phyloP scores from a whole-genome alignment of 2,888 invertebrate species.

The Seladonia tumulorum region DNA sequence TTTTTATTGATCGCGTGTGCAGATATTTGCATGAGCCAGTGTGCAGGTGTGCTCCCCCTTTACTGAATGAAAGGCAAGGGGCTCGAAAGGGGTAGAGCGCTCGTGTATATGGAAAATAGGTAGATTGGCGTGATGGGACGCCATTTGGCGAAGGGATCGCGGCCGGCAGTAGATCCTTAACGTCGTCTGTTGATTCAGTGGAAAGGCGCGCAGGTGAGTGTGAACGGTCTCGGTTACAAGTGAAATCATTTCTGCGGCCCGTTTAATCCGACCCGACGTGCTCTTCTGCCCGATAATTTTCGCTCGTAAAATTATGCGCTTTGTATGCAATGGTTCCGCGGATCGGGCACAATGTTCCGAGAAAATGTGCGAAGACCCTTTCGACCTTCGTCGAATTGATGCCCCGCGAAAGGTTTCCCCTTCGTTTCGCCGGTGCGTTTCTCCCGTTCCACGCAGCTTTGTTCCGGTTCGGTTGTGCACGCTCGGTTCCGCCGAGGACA shows the following conservation, averaged over 20 bases:
- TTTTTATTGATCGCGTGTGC: constrained; percentile 76
- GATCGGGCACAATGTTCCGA: background rate
- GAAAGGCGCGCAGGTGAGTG: constrained; percentile 50
- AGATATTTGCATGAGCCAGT: constrained; percentile 79
- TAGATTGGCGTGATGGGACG: constrained; percentile 51
- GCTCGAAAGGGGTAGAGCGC: constrained; percentile 57
- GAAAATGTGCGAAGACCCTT: background rate
- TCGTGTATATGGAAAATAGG: constrained; percentile 76
- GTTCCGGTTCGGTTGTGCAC: background rate
- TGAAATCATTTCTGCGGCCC: constrained; percentile 39
- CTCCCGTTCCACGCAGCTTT: background rate
- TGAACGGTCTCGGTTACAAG: constrained; percentile 52
- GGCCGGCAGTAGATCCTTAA: constrained; percentile 56
- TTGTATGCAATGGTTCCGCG: background rate
- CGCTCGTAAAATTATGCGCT: constrained; percentile 44
- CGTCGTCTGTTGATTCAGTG: constrained; percentile 47
- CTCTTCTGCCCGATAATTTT: constrained; percentile 19
- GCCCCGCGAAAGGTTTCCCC: background rate
- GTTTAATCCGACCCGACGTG: constrained; percentile 26
- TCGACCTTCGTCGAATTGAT: background rate
- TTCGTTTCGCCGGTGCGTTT: background rate
- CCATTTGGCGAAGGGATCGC: constrained; percentile 33
- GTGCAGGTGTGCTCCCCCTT: constrained; percentile 75
- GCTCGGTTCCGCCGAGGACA: constrained; percentile 13
- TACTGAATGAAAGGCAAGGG: constrained; percentile 69